Percentiles rank a stretch among this genome's conserved stretches.
Evolutionary conservation across 2,797 vertebrate genomes (phyloP).

Genomic region (Glossophaga mutica): DNA sequence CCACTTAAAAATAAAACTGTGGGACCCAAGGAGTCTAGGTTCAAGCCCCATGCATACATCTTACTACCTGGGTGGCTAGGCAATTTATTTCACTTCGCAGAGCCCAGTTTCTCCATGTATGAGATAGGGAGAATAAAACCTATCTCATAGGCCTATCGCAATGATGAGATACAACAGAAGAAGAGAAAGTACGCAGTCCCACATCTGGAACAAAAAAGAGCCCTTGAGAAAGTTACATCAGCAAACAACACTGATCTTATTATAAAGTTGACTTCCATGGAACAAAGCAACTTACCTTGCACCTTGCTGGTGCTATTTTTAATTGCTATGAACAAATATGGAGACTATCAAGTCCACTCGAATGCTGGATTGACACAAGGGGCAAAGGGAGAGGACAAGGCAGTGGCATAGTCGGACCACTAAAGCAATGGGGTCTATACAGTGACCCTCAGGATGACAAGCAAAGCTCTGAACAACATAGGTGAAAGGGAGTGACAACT

Average conservation of each 20-base stretch:
- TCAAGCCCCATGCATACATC: background rate
- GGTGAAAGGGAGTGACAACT: background rate
- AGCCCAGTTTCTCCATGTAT: background rate
- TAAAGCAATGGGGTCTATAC: background rate
- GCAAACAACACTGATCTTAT: background rate
- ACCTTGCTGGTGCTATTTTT: background rate
- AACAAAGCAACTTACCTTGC: background rate
- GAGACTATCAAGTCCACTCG: background rate
- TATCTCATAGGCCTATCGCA: background rate
- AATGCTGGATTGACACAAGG: background rate
- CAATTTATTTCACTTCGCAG: background rate
- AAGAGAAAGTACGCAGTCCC: background rate
- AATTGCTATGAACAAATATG: background rate
- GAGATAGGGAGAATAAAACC: background rate
- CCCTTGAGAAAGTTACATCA: slow-evolving; percentile 5
- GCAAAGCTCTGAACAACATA: background rate
- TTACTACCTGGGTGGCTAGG: background rate
- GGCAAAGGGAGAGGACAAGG: background rate
- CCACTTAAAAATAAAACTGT: background rate
- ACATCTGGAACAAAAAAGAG: background rate
- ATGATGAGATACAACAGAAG: background rate
- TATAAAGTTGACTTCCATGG: background rate
- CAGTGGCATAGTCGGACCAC: background rate
- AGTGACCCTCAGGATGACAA: background rate
- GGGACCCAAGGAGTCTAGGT: background rate